phyloP scores from a whole-genome alignment of 2,113 vertebrate species.

The Morone chrysops region DNA sequence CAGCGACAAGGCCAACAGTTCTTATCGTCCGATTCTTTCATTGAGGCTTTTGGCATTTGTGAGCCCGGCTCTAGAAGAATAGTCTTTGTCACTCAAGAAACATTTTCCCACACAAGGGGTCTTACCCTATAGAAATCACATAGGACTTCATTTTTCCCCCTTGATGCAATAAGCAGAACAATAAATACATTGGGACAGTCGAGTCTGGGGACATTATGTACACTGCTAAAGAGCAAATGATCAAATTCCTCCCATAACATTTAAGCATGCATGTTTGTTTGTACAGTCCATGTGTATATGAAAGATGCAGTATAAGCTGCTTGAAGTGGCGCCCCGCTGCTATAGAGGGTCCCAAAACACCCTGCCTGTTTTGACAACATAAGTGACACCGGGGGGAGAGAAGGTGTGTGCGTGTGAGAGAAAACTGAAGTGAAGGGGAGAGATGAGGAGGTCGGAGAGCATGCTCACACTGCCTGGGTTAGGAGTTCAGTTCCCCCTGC shows the following conservation, averaged over 20 bases:
- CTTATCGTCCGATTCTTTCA: slow-evolving; percentile 21
- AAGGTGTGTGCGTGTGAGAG: background rate
- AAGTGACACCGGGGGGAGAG: slow-evolving; percentile 13
- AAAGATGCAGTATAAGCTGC: background rate
- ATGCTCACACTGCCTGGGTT: background rate
- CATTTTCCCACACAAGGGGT: slow-evolving; percentile 29
- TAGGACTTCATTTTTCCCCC: background rate
- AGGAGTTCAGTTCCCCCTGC: background rate
- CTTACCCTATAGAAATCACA: slow-evolving; percentile 14
- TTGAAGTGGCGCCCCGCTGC: background rate
- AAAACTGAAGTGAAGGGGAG: slow-evolving; percentile 8
- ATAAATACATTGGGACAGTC: background rate
- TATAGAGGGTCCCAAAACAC: slow-evolving; percentile 10
- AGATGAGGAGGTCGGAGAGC: slow-evolving; percentile 13
- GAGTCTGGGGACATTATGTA: background rate
- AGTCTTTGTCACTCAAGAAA: background rate
- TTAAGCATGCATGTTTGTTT: background rate
- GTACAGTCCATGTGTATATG: background rate
- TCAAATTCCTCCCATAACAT: slow-evolving; percentile 4
- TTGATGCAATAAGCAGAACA: slow-evolving; percentile 6
- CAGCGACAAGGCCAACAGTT: slow-evolving; percentile 8
- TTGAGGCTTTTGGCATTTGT: background rate
- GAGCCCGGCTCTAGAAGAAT: background rate
- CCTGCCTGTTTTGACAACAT: slow-evolving; percentile 42
- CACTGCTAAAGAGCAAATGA: background rate